Evolutionary conservation across 2,888 invertebrate genomes (phyloP).

Genomic region (Lepidonotus clava): DNA sequence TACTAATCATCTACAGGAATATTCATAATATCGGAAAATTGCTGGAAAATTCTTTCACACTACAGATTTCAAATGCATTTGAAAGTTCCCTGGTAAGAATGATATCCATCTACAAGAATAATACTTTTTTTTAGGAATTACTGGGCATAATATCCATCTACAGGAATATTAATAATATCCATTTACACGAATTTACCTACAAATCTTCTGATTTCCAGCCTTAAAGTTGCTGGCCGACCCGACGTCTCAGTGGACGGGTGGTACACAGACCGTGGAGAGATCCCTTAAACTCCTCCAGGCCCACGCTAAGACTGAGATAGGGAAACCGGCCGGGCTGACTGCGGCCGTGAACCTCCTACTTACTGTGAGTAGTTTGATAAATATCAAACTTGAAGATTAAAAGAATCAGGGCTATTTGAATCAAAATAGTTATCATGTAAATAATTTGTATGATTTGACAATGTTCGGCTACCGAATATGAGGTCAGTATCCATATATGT

Average conservation of each 20-base stretch:
- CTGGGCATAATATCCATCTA: no score
- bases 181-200: no score
- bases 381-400: not conserved
- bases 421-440: not conserved
- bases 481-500: not conserved
- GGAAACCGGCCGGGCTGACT: not conserved
- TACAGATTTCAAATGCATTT: no score
- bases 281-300: not conserved
- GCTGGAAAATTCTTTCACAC: no score
- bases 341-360: not conserved
- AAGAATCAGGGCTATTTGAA: not conserved
- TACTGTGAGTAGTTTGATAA: not conserved
- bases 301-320: slow-evolving; percentile 7
- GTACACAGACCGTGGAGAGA: not conserved
- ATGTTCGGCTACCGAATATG: not conserved
- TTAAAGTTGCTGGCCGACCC: slow-evolving; percentile 20
- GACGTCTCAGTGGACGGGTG: slow-evolving; percentile 5
- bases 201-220: slow-evolving; percentile 30
- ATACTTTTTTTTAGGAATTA: no score
- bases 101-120: no score
- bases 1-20: no score
- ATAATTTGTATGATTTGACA: not conserved
- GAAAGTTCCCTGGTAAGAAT: no score
- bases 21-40: no score
- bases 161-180: no score